Evolutionary conservation across 2,888 invertebrate species (phyloP), one percentile per base, ranked within the genome.

Genomic region (Tethea ocularis): DNA sequence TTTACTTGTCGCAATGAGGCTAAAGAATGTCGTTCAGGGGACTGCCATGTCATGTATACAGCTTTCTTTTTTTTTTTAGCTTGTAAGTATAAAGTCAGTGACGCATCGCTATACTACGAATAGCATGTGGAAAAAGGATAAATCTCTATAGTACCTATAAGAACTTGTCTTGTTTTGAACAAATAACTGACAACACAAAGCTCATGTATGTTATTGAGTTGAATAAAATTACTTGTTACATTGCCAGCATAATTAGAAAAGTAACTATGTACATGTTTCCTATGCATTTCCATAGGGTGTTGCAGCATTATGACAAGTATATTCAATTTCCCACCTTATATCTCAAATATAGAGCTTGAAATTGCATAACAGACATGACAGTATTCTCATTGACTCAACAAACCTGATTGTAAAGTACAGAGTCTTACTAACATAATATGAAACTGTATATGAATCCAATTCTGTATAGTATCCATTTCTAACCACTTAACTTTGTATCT

Each of bases 1-100:
- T 46, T 46, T 46, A 46, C 17, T 20, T 20, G 46, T 8, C 17
- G 46, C 46, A 20, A 46, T 20, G 7, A 20, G 20, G 20, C 20
- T 20, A 10, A 17, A 20, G 46, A 20, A 46, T 20, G 46, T 46
- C 5, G 20, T 20, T 46, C 7, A 15, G 46, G 20, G 2, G 20
- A 8, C 46, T 66, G 63, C 63, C 68, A 64, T 74, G 71, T 68
- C 74, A 67, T 70, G 60, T 58, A 64, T 69, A 67, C 63, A 61
- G 69, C 73, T 71, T 84, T 84, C 82, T 82, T 83, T 86, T 86
- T 83, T 86, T 86, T 82, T 80, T 77, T 59, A 62, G 63, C 63
- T 74, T 72, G 63, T 73, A 68, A 67, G 71, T 71, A 73, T 73
- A 58, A 68, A 72, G 75, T 77, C 80, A 81, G 82, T 90, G 89